A percentile compares a stretch with the other conserved stretches of the same genome.
These are phyloP conservation scores for Trichogramma evanescens DNA, from an alignment of 2,888 invertebrate genomes.

Conservation along the genomic window DNA sequence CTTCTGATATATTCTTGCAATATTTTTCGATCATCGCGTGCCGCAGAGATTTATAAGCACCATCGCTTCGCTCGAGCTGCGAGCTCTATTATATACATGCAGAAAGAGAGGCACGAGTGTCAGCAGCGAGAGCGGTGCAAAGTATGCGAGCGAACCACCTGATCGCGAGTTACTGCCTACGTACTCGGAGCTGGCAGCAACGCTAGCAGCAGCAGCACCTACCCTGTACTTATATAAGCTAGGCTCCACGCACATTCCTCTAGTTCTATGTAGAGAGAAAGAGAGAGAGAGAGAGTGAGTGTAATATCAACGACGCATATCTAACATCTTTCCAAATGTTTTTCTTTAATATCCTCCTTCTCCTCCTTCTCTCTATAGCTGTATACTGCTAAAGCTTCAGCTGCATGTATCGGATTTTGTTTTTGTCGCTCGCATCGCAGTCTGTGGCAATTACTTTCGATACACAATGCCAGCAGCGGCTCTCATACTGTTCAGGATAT, in stretches of 20 bases:
- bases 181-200: neutral
- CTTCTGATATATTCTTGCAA: constrained; percentile 47
- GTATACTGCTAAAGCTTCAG: constrained; percentile 7
- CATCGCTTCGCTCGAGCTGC: constrained; percentile 23
- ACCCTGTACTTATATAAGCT: neutral
- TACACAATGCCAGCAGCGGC: too few species aligned
- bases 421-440: neutral
- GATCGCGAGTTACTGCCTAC: constrained; percentile 43
- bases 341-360: neutral
- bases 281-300: too few species aligned
- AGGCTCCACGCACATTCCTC: constrained; percentile 7
- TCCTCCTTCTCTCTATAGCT: neutral
- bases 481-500: too few species aligned
- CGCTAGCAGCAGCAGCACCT: neutral
- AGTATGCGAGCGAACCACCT: constrained; percentile 39
- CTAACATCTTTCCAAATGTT: neutral
- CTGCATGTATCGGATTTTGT: neutral
- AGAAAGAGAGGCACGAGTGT: constrained; percentile 18
- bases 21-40: constrained; percentile 49
- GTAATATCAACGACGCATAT: constrained; percentile 2
- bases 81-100: constrained; percentile 14
- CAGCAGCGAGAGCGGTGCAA: neutral
- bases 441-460: too few species aligned
- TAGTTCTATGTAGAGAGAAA: neutral
- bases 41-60: constrained; percentile 44